Percentiles rank a stretch among this genome's conserved stretches.
phyloP scores from a whole-genome alignment of 2,888 invertebrate genomes.

The Apotomis turbidana region DNA sequence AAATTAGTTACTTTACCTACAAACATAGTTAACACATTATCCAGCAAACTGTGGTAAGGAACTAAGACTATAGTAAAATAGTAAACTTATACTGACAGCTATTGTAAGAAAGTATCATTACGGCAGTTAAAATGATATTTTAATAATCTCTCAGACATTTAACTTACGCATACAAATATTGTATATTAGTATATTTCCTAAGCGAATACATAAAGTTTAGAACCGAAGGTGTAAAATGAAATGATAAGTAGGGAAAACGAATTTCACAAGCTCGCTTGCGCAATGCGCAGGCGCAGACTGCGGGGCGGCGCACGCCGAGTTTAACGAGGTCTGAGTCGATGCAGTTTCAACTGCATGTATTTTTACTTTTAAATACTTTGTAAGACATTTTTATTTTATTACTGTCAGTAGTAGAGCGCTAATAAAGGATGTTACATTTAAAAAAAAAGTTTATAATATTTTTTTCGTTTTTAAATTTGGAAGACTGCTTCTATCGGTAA shows the following conservation, averaged over 20 bases:
- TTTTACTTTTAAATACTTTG: background rate
- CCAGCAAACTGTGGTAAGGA: background rate
- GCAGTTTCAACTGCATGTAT: background rate
- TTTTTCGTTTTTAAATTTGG: no score
- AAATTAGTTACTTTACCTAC: no score
- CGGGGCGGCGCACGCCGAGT: conserved; percentile 23
- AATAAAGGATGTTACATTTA: no score
- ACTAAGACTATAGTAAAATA: background rate
- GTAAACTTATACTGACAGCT: background rate
- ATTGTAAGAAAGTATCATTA: background rate
- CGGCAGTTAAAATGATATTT: background rate
- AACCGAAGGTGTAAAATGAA: conserved; percentile 16
- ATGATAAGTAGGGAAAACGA: conserved; percentile 11
- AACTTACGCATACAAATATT: background rate
- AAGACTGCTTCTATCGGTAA: no score
- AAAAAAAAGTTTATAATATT: no score
- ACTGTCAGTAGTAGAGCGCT: no score
- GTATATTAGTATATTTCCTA: background rate
- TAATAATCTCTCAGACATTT: background rate
- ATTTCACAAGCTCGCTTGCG: conserved; percentile 25
- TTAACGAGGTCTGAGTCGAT: background rate
- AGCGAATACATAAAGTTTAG: background rate
- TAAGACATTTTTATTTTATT: background rate
- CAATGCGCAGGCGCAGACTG: conserved; percentile 25
- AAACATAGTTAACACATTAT: no score